Percentiles rank a stretch among this genome's conserved stretches.
Conservation (phyloP, 2,113 vertebrate species). For the Brachypteracias leptosomus region DNA sequence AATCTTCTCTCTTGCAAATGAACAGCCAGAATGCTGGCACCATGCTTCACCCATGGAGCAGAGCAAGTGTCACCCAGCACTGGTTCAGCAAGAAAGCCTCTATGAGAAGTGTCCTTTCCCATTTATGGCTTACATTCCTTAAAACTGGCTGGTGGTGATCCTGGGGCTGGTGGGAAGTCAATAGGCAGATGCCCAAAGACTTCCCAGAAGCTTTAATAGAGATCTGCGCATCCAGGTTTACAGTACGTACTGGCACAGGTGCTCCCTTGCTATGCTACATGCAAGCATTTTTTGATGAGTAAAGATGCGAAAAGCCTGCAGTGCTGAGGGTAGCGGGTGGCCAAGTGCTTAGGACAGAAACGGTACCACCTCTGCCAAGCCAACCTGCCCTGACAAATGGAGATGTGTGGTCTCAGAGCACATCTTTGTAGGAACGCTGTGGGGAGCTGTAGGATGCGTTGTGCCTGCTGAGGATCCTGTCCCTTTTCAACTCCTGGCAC, state of each 20-base stretch:
- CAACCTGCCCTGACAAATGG: background rate
- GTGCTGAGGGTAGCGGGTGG: accelerated
- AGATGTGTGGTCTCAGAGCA: background rate
- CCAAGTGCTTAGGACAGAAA: accelerated
- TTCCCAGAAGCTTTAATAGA: background rate
- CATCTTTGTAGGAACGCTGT: background rate
- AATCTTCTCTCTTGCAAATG: background rate
- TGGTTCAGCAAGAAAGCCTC: background rate
- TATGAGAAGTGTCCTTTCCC: background rate
- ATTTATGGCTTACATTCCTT: background rate
- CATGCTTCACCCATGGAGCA: accelerated
- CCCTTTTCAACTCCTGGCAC: background rate
- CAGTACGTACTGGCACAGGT: background rate
- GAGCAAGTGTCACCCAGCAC: background rate
- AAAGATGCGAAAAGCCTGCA: background rate
- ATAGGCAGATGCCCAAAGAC: background rate
- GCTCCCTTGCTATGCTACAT: background rate
- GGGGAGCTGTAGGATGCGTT: background rate
- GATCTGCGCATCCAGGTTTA: background rate
- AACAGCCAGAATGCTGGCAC: background rate
- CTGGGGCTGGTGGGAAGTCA: background rate
- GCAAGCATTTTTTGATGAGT: background rate
- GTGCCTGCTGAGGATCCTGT: background rate
- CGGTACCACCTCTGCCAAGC: background rate
- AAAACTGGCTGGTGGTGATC: background rate